Evolutionary conservation across 2,888 invertebrate genomes (phyloP).

Genomic region (Polylopha cassiicola): DNA sequence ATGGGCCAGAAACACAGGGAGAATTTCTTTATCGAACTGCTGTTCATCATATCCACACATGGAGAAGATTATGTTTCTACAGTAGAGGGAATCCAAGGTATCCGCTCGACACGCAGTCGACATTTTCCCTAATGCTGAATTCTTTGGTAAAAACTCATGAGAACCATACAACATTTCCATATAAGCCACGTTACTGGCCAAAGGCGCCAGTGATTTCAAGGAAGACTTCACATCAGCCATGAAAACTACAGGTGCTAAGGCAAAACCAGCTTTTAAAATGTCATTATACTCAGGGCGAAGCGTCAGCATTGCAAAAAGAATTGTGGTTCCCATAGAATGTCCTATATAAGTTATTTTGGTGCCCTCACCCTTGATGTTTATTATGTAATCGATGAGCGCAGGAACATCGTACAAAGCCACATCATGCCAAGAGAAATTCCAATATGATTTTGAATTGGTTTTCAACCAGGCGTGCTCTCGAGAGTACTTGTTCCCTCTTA

Average conservation of each 20-base stretch:
- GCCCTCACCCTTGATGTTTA: slow-evolving; percentile 43
- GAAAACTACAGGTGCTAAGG: slow-evolving; percentile 83
- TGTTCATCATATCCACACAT: slow-evolving; percentile 83
- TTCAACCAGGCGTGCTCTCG: slow-evolving; percentile 78
- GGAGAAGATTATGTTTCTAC: slow-evolving; percentile 83
- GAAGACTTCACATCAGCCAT: slow-evolving; percentile 81
- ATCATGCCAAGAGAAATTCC: slow-evolving; percentile 91
- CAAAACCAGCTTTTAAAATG: slow-evolving; percentile 79
- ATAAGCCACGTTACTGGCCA: slow-evolving; percentile 76
- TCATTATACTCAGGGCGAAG: slow-evolving; percentile 81
- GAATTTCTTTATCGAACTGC: slow-evolving; percentile 81
- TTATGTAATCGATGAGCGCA: slow-evolving; percentile 83
- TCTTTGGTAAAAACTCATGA: slow-evolving; percentile 84
- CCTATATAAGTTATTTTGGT: slow-evolving; percentile 83
- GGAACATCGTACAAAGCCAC: slow-evolving; percentile 93
- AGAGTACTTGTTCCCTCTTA: slow-evolving; percentile 87
- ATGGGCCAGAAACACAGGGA: slow-evolving; percentile 83
- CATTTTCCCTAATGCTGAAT: slow-evolving; percentile 74
- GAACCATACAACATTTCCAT: slow-evolving; percentile 80
- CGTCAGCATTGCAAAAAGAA: slow-evolving; percentile 83
- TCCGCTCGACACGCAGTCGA: slow-evolving; percentile 75
- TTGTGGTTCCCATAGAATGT: slow-evolving; percentile 93
- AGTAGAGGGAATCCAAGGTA: slow-evolving; percentile 75
- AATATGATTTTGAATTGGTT: slow-evolving; percentile 79
- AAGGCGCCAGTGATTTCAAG: slow-evolving; percentile 80